phyloP scores from a whole-genome alignment of 2,113 vertebrate species.

The Peromyscus leucopus region DNA sequence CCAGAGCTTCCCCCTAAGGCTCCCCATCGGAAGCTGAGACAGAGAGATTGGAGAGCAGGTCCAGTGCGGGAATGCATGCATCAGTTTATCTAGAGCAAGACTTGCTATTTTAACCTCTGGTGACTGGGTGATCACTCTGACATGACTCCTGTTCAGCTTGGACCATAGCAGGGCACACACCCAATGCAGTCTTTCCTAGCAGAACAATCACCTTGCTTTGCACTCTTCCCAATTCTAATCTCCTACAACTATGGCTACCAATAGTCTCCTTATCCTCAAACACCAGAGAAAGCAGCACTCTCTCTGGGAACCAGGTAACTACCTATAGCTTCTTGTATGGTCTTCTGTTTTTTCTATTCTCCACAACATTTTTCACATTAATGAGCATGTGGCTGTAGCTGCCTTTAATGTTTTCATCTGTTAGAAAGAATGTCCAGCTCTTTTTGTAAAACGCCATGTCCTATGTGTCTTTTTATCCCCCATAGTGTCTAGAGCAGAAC shows the following conservation, averaged over 20 bases:
- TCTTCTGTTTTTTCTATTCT: constrained; percentile 15
- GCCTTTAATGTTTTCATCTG: not conserved
- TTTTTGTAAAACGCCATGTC: not conserved
- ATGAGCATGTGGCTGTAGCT: not conserved
- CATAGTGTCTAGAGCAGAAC: not conserved
- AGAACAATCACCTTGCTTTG: not conserved
- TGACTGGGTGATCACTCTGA: not conserved
- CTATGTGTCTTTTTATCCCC: not conserved
- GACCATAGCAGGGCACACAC: not conserved
- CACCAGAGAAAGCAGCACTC: not conserved
- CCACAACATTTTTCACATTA: constrained; percentile 18
- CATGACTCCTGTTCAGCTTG: not conserved
- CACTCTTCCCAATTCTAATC: not conserved
- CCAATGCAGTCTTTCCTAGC: not conserved
- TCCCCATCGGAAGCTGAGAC: not conserved
- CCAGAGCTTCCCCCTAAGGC: not conserved
- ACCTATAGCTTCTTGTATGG: not conserved
- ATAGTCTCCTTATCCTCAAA: constrained; percentile 9
- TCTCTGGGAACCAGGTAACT: not conserved
- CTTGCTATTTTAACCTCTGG: constrained; percentile 10
- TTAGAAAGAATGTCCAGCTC: not conserved
- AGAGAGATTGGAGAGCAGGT: not conserved
- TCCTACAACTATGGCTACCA: not conserved
- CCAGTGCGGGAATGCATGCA: not conserved
- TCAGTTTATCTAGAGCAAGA: not conserved